Evolutionary conservation across 2,113 vertebrate genomes (phyloP), one percentile per base, ranked within the genome.

Genomic region (Leptobrachium ailaonicum): DNA sequence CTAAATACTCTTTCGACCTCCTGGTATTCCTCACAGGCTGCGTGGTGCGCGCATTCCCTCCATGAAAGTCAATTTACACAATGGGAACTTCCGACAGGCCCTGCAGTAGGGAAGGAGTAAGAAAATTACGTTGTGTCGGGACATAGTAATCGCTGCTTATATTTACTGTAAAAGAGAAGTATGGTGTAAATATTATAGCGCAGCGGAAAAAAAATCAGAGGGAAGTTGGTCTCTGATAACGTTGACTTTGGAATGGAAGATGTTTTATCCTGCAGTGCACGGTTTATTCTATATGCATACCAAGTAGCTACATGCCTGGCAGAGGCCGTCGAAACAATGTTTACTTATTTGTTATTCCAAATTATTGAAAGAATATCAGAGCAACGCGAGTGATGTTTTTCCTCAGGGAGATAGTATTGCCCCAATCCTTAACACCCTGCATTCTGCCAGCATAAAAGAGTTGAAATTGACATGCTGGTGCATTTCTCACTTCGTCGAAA

Each of bases 211-310:
- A 47, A 67, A 41, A 50, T 56, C 13, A 45, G 10, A 56, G 47
- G 50, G 63, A 66, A 68, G 10, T 6, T 20, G 3, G 43, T 45
- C 40, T 58, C 41, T 60, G 5, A 47, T 50, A 44, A 71, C 42
- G 9, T 41, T 41, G 1, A 7, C 66, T 32, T 60, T 70, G 20
- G 41, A 68, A 10, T 67, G 63, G 75, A 60, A 50, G 42, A 47
- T 62, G 12, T 44, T 67, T 71, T 62, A 44, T 54, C 76, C 67
- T 77, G 54, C 42, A 66, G 67, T 70, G 67, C 76, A 70, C 66
- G 62, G 67, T 50, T 40, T 71, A 10, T 60, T 41, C 20, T 32
- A 50, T 63, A 64, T 50, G 67, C 68, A 69, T 71, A 78, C 56
- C 56, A 42, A 71, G 32, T 41, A 71, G 32, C 44, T 20, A 44